Conservation (phyloP, 2,888 invertebrate species). For the Clusia tigrina region DNA sequence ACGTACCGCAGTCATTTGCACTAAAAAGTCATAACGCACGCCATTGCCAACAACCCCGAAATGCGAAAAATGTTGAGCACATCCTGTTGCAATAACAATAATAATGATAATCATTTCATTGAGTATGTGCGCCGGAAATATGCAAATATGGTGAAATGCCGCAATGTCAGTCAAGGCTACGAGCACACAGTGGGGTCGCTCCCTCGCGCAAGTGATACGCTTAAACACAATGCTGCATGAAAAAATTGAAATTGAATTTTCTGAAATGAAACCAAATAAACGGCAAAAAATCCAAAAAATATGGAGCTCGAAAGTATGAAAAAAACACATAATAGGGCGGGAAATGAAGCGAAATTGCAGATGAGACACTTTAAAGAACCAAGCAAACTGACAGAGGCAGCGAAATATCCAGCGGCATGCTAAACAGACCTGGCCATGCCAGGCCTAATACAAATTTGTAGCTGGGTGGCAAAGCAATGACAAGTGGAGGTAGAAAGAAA, state of each 20-base stretch:
- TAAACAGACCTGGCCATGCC: no score
- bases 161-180: constrained; percentile 32
- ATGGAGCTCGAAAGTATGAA: constrained; percentile 22
- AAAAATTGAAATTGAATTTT: background rate
- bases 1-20: constrained; percentile 49
- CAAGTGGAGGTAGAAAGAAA: background rate
- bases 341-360: constrained; percentile 56
- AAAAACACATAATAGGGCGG: constrained; percentile 53
- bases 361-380: constrained; percentile 45
- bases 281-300: background rate
- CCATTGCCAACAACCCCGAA: background rate
- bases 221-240: constrained; percentile 1
- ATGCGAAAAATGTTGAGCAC: constrained; percentile 20
- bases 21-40: constrained; percentile 49
- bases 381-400: background rate
- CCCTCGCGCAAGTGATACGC: constrained; percentile 27
- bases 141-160: constrained; percentile 44
- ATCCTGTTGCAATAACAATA: constrained; percentile 46
- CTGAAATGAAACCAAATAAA: background rate
- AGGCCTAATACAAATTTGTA: no score
- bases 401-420: no score
- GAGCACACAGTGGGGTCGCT: constrained; percentile 23
- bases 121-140: constrained; percentile 44
- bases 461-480: background rate
- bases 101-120: constrained; percentile 43